Evolutionary conservation across 2,888 invertebrate genomes (phyloP).

Genomic region (Eristalis intricaria): DNA sequence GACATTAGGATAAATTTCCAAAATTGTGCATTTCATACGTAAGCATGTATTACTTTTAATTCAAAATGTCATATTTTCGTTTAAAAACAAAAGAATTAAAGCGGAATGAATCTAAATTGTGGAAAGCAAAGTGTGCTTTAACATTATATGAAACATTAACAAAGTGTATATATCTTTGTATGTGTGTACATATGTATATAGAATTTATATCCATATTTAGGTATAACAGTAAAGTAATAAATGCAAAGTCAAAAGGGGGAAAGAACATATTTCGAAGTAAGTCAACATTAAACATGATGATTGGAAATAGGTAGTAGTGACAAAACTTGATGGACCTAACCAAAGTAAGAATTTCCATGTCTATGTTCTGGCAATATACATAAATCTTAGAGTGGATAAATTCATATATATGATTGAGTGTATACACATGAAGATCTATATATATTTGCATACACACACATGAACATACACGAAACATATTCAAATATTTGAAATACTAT

Average conservation of each 20-base stretch:
- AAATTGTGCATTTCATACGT: no score
- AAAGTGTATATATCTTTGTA: neutral
- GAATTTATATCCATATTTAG: slow-evolving; percentile 2
- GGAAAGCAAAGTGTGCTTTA: neutral
- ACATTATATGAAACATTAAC: neutral
- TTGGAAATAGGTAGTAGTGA: slow-evolving; percentile 26
- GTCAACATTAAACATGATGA: slow-evolving; percentile 25
- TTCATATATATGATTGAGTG: neutral
- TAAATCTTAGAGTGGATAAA: neutral
- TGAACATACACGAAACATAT: neutral
- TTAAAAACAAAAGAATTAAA: neutral
- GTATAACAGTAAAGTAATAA: slow-evolving; percentile 2
- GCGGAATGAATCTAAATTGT: slow-evolving; percentile 3
- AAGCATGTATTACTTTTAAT: no score
- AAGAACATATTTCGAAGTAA: slow-evolving; percentile 14
- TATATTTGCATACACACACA: neutral
- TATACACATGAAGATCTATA: slow-evolving; percentile 1
- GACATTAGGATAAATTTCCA: no score
- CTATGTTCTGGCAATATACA: neutral
- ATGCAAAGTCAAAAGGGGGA: neutral
- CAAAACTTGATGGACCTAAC: slow-evolving; percentile 28
- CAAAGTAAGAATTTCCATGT: neutral
- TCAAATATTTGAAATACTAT: neutral
- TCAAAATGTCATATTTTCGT: no score
- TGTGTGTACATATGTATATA: slow-evolving; percentile 15